A percentile compares a stretch with the other conserved stretches of the same genome.
Evolutionary conservation across 2,888 invertebrate genomes (phyloP).

Genomic region (Ditula angustiorana): DNA sequence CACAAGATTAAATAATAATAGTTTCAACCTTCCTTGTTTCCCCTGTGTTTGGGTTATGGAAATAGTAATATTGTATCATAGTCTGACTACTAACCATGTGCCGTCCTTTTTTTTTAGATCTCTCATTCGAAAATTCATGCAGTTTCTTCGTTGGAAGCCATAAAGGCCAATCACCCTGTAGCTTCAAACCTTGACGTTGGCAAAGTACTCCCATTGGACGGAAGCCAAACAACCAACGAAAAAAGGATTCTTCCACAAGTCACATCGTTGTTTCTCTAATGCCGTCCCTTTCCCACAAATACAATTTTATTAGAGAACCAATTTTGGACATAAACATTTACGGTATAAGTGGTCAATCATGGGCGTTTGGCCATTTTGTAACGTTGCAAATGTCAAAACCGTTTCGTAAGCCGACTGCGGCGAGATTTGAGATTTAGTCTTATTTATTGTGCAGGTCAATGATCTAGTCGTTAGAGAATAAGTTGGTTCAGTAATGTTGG

Average conservation of each 20-base stretch:
- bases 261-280: neutral
- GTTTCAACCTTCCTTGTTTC: too few species aligned
- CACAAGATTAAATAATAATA: too few species aligned
- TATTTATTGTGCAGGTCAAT: neutral
- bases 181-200: too few species aligned
- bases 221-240: too few species aligned
- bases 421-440: neutral
- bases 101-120: too few species aligned
- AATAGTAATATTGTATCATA: too few species aligned
- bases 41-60: too few species aligned
- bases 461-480: neutral
- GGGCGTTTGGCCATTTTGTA: neutral
- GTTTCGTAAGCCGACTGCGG: slow-evolving; percentile 1
- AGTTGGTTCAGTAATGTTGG: neutral
- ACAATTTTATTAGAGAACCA: neutral
- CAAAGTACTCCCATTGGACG: too few species aligned
- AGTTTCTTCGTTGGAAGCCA: too few species aligned
- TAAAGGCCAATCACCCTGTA: too few species aligned
- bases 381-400: slow-evolving; percentile 5
- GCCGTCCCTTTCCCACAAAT: neutral
- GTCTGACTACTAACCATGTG: too few species aligned
- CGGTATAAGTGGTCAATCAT: slow-evolving; percentile 1
- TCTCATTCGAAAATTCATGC: too few species aligned
- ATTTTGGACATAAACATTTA: neutral
- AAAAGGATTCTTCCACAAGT: neutral